These are phyloP conservation scores for Scaptomyza pallida DNA, from an alignment of 1,140 invertebrate genomes.

Conservation along the genomic window DNA sequence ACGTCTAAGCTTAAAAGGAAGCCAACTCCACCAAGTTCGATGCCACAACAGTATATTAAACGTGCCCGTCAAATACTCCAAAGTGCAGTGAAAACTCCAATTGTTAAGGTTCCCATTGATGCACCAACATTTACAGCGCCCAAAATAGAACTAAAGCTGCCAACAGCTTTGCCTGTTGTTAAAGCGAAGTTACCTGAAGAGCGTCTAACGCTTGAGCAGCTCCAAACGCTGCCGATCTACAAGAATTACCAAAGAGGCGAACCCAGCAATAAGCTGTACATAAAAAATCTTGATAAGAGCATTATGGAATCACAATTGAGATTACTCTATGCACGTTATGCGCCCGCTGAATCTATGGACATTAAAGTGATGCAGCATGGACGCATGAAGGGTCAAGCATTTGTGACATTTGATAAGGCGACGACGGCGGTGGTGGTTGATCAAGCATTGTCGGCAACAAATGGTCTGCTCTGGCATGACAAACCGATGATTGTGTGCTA, in stretches of 20 bases:
- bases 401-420: conserved; percentile 87
- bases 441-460: conserved; percentile 92
- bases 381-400: conserved; percentile 98
- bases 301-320: conserved; percentile 90
- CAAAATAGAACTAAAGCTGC: conserved; percentile 62
- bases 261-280: conserved; percentile 93
- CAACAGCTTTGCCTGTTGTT: conserved; percentile 8
- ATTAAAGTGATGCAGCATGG: conserved; percentile 95
- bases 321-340: conserved; percentile 91
- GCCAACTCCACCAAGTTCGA: not conserved
- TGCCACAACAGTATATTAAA: conserved; percentile 35
- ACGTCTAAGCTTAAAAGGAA: conserved; percentile 78
- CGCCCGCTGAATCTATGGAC: conserved; percentile 83
- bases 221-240: conserved; percentile 91
- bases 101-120: not conserved
- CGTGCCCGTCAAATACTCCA: conserved; percentile 60
- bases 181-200: conserved; percentile 3
- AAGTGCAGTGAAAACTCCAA: conserved; percentile 13
- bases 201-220: conserved; percentile 89
- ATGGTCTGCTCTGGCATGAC: conserved; percentile 93
- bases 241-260: conserved; percentile 94
- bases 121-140: conserved; percentile 7
- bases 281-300: conserved; percentile 95
- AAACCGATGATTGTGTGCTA: conserved; percentile 87
- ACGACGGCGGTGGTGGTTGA: conserved; percentile 87